Percentiles rank a stretch among this genome's conserved stretches.
These are phyloP conservation scores for Cryptomyrus ogoouensis DNA, from an alignment of 2,113 vertebrate species.

Conservation along the genomic window DNA sequence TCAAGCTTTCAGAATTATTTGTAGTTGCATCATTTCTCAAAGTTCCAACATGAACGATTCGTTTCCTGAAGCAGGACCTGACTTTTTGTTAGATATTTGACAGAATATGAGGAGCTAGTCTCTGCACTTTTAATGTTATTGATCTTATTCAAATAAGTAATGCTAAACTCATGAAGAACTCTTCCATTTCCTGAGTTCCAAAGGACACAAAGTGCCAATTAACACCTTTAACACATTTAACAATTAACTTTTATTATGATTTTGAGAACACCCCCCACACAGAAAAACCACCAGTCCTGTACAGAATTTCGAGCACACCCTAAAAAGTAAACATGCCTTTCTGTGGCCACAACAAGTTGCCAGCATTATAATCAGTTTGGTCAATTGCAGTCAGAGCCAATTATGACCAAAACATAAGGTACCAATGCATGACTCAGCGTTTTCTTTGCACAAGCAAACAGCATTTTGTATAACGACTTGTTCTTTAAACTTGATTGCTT, in stretches of 20 bases:
- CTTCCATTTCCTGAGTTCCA: neutral
- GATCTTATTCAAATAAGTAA: neutral
- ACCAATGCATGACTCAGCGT: neutral
- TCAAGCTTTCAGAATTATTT: neutral
- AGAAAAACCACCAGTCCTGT: slow-evolving; percentile 10
- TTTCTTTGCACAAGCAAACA: neutral
- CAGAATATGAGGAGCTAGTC: neutral
- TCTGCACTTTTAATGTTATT: neutral
- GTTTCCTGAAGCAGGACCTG: neutral
- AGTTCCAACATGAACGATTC: neutral
- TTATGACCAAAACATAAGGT: neutral
- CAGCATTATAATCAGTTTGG: neutral
- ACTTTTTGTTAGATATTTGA: neutral
- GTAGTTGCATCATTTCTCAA: neutral
- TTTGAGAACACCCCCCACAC: neutral
- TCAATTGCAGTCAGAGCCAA: neutral
- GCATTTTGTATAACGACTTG: neutral
- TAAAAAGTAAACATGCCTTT: neutral
- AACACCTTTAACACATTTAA: neutral
- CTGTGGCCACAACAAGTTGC: neutral
- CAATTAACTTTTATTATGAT: neutral
- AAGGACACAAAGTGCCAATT: neutral
- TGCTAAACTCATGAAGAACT: neutral
- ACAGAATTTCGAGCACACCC: slow-evolving; percentile 13
- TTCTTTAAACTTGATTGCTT: neutral